phyloP scores from a whole-genome alignment of 2,888 invertebrate genomes.

The Ryuthela nishihirai region DNA sequence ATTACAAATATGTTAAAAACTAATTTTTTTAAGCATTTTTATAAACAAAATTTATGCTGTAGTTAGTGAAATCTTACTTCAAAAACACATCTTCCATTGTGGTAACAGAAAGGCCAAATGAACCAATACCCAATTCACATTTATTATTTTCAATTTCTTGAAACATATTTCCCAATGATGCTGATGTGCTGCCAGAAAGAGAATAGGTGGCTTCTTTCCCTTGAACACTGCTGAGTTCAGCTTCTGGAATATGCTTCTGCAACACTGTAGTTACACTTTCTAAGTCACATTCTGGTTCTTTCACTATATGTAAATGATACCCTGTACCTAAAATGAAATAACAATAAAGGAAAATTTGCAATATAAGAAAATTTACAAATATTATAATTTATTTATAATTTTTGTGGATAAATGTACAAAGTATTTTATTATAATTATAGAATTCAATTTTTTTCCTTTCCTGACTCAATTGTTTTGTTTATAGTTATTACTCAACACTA shows the following conservation, averaged over 20 bases:
- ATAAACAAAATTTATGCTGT: no score
- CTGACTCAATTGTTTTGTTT: no score
- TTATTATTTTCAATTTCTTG: constrained; percentile 60
- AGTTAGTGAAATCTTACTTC: no score
- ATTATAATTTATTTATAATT: no score
- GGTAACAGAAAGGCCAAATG: constrained; percentile 78
- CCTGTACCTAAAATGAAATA: constrained; percentile 45
- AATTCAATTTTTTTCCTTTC: no score
- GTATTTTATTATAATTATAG: no score
- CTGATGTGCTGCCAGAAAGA: constrained; percentile 58
- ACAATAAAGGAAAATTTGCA: no score
- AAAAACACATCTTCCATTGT: constrained; percentile 92
- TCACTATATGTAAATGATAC: constrained; percentile 41
- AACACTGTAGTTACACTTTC: constrained; percentile 7
- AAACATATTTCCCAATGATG: constrained; percentile 61
- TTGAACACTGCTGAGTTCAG: constrained; percentile 14
- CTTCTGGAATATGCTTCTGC: constrained; percentile 27
- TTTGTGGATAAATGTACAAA: no score
- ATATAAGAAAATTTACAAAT: no score
- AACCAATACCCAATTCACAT: constrained; percentile 62
- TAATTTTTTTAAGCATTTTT: no score
- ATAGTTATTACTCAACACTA: no score
- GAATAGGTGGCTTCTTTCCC: constrained; percentile 48
- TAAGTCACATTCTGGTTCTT: constrained; percentile 17
- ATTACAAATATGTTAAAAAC: no score